phyloP scores from a whole-genome alignment of 2,888 invertebrate genomes.

The Monochamus alternatus region DNA sequence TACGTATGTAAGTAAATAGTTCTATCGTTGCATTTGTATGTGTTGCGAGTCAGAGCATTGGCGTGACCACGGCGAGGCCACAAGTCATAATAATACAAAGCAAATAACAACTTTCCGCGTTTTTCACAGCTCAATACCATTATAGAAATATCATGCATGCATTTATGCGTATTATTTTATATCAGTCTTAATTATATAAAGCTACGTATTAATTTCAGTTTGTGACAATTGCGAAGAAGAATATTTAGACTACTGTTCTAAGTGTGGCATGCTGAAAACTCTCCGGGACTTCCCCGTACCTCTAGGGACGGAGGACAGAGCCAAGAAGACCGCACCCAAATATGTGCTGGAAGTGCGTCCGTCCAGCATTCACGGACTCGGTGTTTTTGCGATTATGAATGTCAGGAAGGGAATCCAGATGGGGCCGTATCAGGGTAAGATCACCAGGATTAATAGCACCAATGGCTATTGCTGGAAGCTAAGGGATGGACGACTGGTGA shows the following conservation, averaged over 20 bases:
- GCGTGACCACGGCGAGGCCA: no score
- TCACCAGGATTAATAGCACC: constrained; percentile 45
- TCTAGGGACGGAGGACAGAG: constrained; percentile 50
- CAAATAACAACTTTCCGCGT: no score
- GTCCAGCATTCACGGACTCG: constrained; percentile 56
- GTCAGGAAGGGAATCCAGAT: constrained; percentile 54
- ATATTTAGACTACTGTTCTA: constrained; percentile 52
- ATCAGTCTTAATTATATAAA: no score
- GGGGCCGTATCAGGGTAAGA: constrained; percentile 58
- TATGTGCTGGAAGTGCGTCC: constrained; percentile 48
- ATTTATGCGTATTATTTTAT: no score
- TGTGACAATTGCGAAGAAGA: constrained; percentile 54
- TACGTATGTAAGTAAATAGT: constrained; percentile 52
- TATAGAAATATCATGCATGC: no score
- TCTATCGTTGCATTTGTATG: neutral
- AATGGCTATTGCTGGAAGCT: constrained; percentile 56
- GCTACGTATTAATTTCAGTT: constrained; percentile 36
- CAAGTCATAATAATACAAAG: neutral
- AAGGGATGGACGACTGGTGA: constrained; percentile 49
- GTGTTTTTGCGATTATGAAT: constrained; percentile 52
- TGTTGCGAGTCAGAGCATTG: no score
- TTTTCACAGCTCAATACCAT: no score
- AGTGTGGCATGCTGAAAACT: constrained; percentile 50
- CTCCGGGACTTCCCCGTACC: constrained; percentile 47
- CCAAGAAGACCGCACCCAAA: constrained; percentile 55